Base-by-base conservation (phyloP, 2,797 vertebrate genomes). In the Crocidura indochinensis region DNA sequence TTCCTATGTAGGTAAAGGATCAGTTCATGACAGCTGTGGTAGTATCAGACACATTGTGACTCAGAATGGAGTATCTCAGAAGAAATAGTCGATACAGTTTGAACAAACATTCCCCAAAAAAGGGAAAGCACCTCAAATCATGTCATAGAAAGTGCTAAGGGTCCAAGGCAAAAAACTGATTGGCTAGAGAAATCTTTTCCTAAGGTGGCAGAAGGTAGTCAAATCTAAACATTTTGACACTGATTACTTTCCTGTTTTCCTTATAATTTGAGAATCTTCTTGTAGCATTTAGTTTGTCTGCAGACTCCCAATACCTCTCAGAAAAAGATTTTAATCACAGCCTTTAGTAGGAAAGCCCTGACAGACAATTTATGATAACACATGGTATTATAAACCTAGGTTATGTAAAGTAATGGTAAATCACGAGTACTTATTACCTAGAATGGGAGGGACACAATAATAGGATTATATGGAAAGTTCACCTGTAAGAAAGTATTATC, bases 1-100 rank as follows among this genome's bases (percentile, higher is more conserved):
- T 60, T n/a, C 11, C 12, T 47, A 22, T 67, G 20, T 20, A n/a
- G 15, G 74, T 31, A 76, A 64, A 27, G 2, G 80, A 76, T 20
- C 67, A 26, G 19, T 71, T 46, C 4, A 8, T 69, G 4, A 15
- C 22, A n/a, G 51, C 3, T 29, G 20, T 2, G 1, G 2, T 10
- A 2, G 14, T 26, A 20, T 46, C 8, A 7, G 6, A 3, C 1
- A 0, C 8, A n/a, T 22, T 24, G 10, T 20, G 46, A 49, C 19
- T 49, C 22, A 0, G 51, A n/a, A 56, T 56, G 53, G 53, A 22
- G 1, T 22, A 44, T 80, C 49, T 29, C 75, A 7, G 4, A 73
- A 60, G 65, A 71, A 26, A 31, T 22, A 14, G 31, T 8, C 2
- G 3, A 2, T 24, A 27, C 56, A 9, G 31, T 24, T n/a, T 15